phyloP scores from a whole-genome alignment of 1,140 invertebrate genomes.

The Diploscapter pachys region DNA sequence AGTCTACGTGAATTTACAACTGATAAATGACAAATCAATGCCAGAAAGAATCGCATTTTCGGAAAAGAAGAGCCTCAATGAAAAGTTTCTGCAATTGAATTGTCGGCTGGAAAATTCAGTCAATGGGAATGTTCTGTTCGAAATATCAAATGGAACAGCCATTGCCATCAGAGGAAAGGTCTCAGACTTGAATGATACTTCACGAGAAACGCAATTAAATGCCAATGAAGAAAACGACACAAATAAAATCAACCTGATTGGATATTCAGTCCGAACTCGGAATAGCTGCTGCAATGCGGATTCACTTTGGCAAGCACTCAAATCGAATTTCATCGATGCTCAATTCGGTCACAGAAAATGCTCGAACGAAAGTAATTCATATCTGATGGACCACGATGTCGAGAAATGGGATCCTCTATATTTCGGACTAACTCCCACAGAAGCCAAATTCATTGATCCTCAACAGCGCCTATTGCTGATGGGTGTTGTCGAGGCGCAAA shows the following conservation, averaged over 20 bases:
- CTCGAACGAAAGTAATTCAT: background rate
- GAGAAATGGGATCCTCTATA: constrained; percentile 64
- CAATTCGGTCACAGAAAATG: no score
- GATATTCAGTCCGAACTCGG: constrained; percentile 1
- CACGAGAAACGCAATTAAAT: no score
- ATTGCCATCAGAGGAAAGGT: background rate
- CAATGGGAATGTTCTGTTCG: constrained; percentile 1
- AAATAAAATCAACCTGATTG: background rate
- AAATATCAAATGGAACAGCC: constrained; percentile 11
- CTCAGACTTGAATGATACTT: no score
- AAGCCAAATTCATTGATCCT: constrained; percentile 64
- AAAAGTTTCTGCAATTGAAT: constrained; percentile 30
- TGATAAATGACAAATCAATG: background rate
- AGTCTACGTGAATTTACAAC: background rate
- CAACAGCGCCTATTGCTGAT: constrained; percentile 63
- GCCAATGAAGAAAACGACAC: no score
- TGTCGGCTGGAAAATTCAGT: background rate
- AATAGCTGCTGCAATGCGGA: background rate
- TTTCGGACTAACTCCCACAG: constrained; percentile 64
- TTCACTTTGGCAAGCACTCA: no score
- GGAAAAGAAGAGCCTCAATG: constrained; percentile 13
- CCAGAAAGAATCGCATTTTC: constrained; percentile 6
- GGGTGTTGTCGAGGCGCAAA: constrained; percentile 58
- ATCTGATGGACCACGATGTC: constrained; percentile 31
- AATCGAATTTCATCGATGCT: no score